Evolutionary conservation across 2,113 vertebrate genomes (phyloP), one percentile per base, ranked within the genome.

Genomic region (Centropus bengalensis): DNA sequence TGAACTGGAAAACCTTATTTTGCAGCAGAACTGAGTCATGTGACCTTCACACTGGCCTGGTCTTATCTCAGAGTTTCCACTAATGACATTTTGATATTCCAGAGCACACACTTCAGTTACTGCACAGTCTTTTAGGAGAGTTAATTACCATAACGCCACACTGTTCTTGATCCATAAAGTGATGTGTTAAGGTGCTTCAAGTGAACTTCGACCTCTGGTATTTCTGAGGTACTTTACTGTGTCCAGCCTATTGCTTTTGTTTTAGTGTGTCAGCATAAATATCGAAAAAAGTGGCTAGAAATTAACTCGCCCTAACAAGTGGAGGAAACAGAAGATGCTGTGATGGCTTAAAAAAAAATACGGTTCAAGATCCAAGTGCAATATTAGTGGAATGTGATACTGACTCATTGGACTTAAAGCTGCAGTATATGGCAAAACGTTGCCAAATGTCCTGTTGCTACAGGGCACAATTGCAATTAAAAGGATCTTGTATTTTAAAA

Each of bases 1-100:
- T 58, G 99, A 99, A 98, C 99, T 99, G 95, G 99, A 99, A 98
- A 99, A 99, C 98, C 99, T 99, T 94, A 99, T 99, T 98, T 98
- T 99, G 97, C 99, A 99, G 98, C 99, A 99, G 98, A 99, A 99
- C 99, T 99, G 99, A 99, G 94, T 96, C 97, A 91, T 20, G 93
- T 73, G 95, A 96, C 59, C 92, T 94, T 91, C 96, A 76, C 94
- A 93, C 89, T 77, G 92, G 93, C 94, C 95, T 97, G 95, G 95
- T 97, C 97, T 97, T 96, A 89, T 96, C 94, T 97, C 92, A 96
- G 96, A 97, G 96, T 98, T 98, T 98, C 98, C 98, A 97, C 98
- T 98, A 97, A 97, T 97, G 98, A 98, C 97, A 91, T 97, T 97
- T 96, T 97, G 96, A 97, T 98, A 98, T 97, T 95, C 96, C 97